phyloP scores from a whole-genome alignment of 2,113 vertebrate species.

The Plectropomus leopardus region DNA sequence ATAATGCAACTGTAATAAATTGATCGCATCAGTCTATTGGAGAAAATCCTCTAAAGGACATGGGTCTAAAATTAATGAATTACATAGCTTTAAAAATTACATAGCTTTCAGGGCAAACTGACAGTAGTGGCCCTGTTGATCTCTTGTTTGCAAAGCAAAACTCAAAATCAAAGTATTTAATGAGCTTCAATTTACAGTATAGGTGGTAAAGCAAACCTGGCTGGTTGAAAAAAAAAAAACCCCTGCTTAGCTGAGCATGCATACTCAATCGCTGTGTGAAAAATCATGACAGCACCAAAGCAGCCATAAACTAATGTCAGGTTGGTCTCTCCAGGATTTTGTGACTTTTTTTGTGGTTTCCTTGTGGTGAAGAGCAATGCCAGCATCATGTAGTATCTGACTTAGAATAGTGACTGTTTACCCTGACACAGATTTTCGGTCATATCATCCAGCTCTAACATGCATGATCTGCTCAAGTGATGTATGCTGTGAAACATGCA shows the following conservation, averaged over 20 bases:
- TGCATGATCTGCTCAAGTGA: slow-evolving; percentile 17
- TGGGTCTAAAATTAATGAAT: background rate
- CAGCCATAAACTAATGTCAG: slow-evolving; percentile 6
- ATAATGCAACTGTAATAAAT: background rate
- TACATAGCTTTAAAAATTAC: background rate
- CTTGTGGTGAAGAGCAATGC: slow-evolving; percentile 4
- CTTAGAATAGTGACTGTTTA: background rate
- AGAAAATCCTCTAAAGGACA: background rate
- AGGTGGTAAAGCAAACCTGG: background rate
- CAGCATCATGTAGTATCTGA: background rate
- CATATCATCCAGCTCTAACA: background rate
- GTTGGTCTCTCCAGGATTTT: background rate
- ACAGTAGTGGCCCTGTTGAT: background rate
- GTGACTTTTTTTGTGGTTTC: slow-evolving; percentile 13
- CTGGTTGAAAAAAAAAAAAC: background rate
- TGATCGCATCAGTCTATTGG: background rate
- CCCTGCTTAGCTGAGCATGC: slow-evolving; percentile 1
- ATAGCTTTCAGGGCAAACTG: background rate
- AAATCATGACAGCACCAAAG: slow-evolving; percentile 21
- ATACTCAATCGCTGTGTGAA: background rate
- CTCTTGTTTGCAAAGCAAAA: background rate
- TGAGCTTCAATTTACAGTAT: background rate
- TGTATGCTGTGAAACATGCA: slow-evolving; percentile 53
- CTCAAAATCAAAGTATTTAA: background rate
- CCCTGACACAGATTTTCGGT: background rate